Percentiles rank a stretch among this genome's conserved stretches.
Conservation (phyloP, 2,113 vertebrate species). For the Festucalex cinctus region DNA sequence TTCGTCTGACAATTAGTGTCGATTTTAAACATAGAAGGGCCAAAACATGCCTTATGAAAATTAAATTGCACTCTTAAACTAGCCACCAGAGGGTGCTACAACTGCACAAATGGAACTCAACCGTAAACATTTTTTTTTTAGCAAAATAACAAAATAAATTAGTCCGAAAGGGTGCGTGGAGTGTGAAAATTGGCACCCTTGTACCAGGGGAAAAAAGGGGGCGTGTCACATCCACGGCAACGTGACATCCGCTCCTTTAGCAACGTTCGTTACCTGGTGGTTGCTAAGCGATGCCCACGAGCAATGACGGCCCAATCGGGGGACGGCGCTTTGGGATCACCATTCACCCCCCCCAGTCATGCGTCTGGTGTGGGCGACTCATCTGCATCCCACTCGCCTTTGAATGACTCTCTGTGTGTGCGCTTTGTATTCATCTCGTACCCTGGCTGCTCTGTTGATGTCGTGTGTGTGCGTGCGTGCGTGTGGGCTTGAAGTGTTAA, state of each 20-base stretch:
- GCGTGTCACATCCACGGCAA: too few relatives aligned
- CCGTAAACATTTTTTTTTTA: too few relatives aligned
- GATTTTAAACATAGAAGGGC: too few relatives aligned
- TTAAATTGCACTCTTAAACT: too few relatives aligned
- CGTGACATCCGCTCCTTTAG: background rate
- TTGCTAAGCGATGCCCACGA: background rate
- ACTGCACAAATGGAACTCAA: too few relatives aligned
- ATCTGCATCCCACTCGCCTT: slow-evolving; percentile 60
- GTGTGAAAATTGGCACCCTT: background rate
- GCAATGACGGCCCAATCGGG: slow-evolving; percentile 2
- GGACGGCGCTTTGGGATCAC: background rate
- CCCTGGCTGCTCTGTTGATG: slow-evolving; percentile 47
- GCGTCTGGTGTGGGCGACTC: slow-evolving; percentile 54
- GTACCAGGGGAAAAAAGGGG: background rate
- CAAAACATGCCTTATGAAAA: too few relatives aligned
- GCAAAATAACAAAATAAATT: too few relatives aligned
- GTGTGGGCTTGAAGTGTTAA: slow-evolving; percentile 45
- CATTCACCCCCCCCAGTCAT: slow-evolving; percentile 5
- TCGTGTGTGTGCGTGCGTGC: slow-evolving; percentile 29
- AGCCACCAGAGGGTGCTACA: too few relatives aligned
- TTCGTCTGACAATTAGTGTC: too few relatives aligned
- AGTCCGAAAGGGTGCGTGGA: too few relatives aligned
- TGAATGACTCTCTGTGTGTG: slow-evolving; percentile 50
- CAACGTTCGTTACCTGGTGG: background rate
- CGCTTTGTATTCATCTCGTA: slow-evolving; percentile 55